Evolutionary conservation across 2,888 invertebrate genomes (phyloP).

Genomic region (Chaitophorus viminalis): DNA sequence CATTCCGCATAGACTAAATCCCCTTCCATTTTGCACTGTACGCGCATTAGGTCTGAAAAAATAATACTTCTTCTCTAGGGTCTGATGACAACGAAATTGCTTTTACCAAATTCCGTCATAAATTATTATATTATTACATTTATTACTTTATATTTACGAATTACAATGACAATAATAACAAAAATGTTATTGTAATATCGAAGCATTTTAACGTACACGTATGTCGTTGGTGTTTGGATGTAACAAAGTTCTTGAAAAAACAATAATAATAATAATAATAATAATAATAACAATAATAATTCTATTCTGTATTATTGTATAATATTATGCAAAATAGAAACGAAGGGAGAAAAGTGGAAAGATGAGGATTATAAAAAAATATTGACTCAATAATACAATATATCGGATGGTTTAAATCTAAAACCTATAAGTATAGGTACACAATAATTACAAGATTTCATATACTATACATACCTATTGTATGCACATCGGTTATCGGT

Average conservation of each 20-base stretch:
- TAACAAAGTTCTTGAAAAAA: not conserved
- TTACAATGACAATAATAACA: not conserved
- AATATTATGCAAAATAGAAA: not conserved
- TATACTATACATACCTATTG: not conserved
- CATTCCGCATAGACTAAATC: constrained; percentile 1
- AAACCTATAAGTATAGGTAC: not conserved
- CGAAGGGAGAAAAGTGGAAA: not conserved
- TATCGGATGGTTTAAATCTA: not conserved
- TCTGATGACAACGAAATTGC: not conserved
- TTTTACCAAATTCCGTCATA: not conserved
- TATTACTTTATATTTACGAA: not conserved
- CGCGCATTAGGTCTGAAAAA: not conserved
- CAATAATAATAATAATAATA: not conserved
- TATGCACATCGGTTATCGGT: not conserved
- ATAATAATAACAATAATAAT: not conserved
- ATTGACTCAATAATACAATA: not conserved
- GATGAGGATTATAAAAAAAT: not conserved
- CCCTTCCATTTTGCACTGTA: not conserved
- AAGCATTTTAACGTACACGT: not conserved
- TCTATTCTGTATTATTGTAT: not conserved
- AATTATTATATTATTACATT: not conserved
- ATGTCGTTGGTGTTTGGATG: not conserved
- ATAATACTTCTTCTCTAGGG: not conserved
- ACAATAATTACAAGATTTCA: not conserved
- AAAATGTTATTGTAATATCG: not conserved